Percentiles rank a stretch among this genome's conserved stretches.
These are phyloP conservation scores for Dryomyza anilis DNA, from an alignment of 2,888 invertebrate genomes.

Conservation along the genomic window DNA sequence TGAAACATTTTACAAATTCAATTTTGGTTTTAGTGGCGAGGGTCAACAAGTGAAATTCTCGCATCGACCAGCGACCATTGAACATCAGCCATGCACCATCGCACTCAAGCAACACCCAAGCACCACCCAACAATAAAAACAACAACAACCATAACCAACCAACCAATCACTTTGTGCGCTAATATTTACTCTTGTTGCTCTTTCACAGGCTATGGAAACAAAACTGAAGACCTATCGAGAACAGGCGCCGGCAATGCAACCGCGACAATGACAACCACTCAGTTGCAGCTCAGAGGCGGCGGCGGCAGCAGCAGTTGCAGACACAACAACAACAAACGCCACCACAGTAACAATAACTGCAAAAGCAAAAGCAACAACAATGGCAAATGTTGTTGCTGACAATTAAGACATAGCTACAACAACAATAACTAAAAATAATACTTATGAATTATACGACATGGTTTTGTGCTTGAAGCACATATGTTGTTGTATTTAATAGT, in stretches of 20 bases:
- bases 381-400: constrained; percentile 37
- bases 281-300: constrained; percentile 41
- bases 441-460: too few species aligned
- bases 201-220: constrained; percentile 59
- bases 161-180: too few species aligned
- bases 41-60: not conserved
- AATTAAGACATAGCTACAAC: constrained; percentile 38
- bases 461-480: constrained; percentile 34
- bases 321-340: constrained; percentile 35
- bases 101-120: too few species aligned
- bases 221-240: constrained; percentile 61
- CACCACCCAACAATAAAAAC: too few species aligned
- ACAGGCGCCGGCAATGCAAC: constrained; percentile 54
- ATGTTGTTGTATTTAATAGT: too few species aligned
- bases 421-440: too few species aligned
- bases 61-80: not conserved
- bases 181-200: not conserved
- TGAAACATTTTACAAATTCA: too few species aligned
- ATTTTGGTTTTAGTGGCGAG: too few species aligned
- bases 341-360: constrained; percentile 26
- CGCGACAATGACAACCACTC: constrained; percentile 57
- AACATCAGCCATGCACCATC: too few species aligned
- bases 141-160: too few species aligned
- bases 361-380: constrained; percentile 11
- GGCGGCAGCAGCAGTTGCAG: constrained; percentile 28